Base-by-base conservation (phyloP, 2,797 vertebrate genomes). In the Cyprinodon diabolis region DNA sequence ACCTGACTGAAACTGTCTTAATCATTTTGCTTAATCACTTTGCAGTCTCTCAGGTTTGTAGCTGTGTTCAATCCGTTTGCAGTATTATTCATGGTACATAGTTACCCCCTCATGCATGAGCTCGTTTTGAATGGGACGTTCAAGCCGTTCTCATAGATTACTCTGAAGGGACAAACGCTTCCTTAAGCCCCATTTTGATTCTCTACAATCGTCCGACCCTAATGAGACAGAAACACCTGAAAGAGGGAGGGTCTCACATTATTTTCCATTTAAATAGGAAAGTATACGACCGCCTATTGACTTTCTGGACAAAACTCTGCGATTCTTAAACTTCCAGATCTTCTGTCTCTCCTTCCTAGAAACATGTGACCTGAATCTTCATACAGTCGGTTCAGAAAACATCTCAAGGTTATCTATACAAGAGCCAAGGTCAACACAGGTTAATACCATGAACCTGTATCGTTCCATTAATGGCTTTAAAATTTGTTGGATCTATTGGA, bases 31-130 rank as follows among this genome's bases (percentile, higher is more conserved):
- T 30, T 55, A 19, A 40, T 37, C 30, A 47, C 51, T 73, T 72
- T 67, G 47, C 77, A 71, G 71, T 62, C 68, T 65, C 71, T 51
- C 74, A 68, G 25, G 47, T 67, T 56, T 75, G 84, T 81, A 76
- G 75, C 92, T 89, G 90, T 91, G 90, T 91, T 92, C 72, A 77
- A 81, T 68, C 82, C 72, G 30, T 55, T 81, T 93, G 88, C 90
- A 93, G 91, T 93, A 92, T 93, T 92, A 77, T 69, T 76, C 23
- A 35, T 35, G 23, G 69, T 72, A 19, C 21, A 40, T 30, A n/a
- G 54, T 56, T 56, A 43, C 8, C n/a, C 37, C 54, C 6, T 10
- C 21, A 45, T 0, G 1, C 37, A 9, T 47, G 10, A 45, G 3
- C 21, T 56, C 4, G 11, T 40, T 45, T 43, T 43, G 68, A 55